These are phyloP conservation scores for Trididemnum nubilum DNA, from an alignment of 23 tunicate genomes.

Conservation along the genomic window DNA sequence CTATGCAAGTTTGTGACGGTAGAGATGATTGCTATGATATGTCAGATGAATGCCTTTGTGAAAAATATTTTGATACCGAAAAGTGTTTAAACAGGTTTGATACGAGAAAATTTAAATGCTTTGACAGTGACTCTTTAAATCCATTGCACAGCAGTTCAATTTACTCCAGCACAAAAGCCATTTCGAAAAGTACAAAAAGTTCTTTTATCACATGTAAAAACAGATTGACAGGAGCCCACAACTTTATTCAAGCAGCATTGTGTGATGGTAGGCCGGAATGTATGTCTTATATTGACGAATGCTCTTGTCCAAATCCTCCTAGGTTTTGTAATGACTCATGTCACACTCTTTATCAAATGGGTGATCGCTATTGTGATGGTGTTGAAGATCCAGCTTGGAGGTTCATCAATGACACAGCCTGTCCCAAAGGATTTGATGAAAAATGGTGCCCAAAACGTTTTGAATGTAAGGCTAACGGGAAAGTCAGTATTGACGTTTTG, in stretches of 20 bases:
- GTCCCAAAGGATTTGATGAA: constrained; percentile 41
- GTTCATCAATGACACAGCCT: constrained; percentile 6
- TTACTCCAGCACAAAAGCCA: too few species aligned
- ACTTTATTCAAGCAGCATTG: neutral
- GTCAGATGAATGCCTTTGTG: constrained; percentile 65
- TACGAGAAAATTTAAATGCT: too few species aligned
- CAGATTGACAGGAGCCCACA: too few species aligned
- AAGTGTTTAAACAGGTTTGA: too few species aligned
- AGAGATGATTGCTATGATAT: constrained; percentile 52
- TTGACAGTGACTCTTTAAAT: too few species aligned
- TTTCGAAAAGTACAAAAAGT: neutral
- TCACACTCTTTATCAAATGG: constrained; percentile 15
- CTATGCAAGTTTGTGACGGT: constrained; percentile 67
- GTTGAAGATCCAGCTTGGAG: constrained; percentile 23
- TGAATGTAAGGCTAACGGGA: constrained; percentile 3
- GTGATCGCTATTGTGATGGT: constrained; percentile 50
- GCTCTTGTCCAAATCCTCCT: constrained; percentile 29
- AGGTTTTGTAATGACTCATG: constrained; percentile 39
- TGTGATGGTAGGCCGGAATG: constrained; percentile 49
- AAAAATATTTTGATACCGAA: neutral
- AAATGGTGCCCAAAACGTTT: constrained; percentile 16
- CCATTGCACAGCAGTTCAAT: too few species aligned
- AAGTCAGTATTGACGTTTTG: constrained; percentile 15
- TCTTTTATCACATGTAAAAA: neutral
- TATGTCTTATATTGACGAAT: constrained; percentile 31